Evolutionary conservation across 2,888 invertebrate species (phyloP).

Genomic region (Imbricaverruca yamaguchii): DNA sequence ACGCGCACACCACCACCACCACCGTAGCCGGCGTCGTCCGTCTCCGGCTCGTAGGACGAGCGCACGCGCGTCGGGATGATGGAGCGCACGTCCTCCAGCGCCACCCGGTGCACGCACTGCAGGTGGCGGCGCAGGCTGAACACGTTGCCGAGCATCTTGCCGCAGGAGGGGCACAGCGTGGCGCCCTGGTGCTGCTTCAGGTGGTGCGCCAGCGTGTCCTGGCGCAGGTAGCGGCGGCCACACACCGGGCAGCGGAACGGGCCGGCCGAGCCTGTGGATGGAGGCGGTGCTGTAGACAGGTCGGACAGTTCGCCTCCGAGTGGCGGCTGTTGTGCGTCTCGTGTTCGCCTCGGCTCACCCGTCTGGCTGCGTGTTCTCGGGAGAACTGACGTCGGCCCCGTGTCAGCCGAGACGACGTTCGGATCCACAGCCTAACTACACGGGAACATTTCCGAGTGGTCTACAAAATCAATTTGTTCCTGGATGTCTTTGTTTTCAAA

Average conservation of each 20-base stretch:
- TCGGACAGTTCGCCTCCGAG: neutral
- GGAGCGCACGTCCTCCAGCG: neutral
- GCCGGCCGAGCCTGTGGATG: neutral
- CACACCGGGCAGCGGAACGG: neutral
- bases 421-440: too few species aligned
- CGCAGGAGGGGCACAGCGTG: neutral
- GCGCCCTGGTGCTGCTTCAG: constrained; percentile 1
- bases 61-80: neutral
- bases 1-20: too few species aligned
- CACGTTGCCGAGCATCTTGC: neutral
- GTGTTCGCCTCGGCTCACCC: too few species aligned
- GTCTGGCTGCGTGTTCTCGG: too few species aligned
- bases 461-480: too few species aligned
- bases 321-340: too few species aligned
- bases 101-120: constrained; percentile 4
- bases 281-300: too few species aligned
- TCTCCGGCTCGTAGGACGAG: neutral
- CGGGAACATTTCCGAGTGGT: too few species aligned
- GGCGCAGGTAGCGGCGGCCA: neutral
- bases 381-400: too few species aligned
- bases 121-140: constrained; percentile 1
- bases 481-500: too few species aligned
- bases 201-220: neutral
- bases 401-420: too few species aligned
- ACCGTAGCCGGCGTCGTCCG: too few species aligned